A percentile compares a stretch with the other conserved stretches of the same genome.
phyloP scores from a whole-genome alignment of 2,888 invertebrate genomes.

The Drosophila rellima region DNA sequence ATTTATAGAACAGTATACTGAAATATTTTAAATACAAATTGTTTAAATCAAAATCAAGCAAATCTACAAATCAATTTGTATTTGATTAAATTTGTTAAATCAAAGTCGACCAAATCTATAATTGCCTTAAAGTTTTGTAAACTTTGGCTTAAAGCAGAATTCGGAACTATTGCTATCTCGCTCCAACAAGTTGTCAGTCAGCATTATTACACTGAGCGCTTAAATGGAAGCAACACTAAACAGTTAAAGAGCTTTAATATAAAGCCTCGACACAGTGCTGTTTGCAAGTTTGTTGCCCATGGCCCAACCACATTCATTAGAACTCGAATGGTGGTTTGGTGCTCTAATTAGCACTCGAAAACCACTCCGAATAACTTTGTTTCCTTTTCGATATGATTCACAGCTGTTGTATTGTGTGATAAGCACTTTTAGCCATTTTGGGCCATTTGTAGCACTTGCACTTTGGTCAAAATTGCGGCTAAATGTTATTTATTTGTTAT shows the following conservation, averaged over 20 bases:
- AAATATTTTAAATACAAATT: no score
- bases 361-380: no score
- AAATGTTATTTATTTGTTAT: constrained; percentile 32
- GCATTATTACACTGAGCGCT: constrained; percentile 2
- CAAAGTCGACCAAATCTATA: not conserved
- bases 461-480: constrained; percentile 7
- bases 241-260: constrained; percentile 7
- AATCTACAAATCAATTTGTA: no score
- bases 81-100: not conserved
- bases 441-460: constrained; percentile 28
- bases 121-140: not conserved
- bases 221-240: not conserved
- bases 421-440: constrained; percentile 16
- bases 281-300: constrained; percentile 8
- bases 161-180: not conserved
- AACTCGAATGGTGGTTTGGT: not conserved
- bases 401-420: constrained; percentile 24
- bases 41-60: no score
- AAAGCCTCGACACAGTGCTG: constrained; percentile 11
- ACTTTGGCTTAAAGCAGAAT: not conserved
- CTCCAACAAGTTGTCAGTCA: constrained; percentile 7
- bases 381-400: constrained; percentile 17
- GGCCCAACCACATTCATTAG: constrained; percentile 12
- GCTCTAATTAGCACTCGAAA: constrained; percentile 29
- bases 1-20: no score